phyloP scores from a whole-genome alignment of 2,888 invertebrate species.

The Metopia argyrocephala region DNA sequence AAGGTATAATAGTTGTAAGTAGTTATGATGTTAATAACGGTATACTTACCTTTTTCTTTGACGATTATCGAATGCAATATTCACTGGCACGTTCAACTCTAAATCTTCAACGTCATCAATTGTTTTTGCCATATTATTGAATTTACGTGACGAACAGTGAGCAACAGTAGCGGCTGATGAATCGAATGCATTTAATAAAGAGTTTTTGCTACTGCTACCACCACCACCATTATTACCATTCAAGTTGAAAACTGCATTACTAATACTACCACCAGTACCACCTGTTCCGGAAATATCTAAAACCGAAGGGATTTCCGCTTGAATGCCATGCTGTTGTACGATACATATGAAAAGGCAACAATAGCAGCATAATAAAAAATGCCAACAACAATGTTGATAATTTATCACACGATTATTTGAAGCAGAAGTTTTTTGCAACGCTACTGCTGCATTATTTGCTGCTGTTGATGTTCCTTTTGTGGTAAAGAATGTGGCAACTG shows the following conservation, averaged over 20 bases:
- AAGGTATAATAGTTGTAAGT: background rate
- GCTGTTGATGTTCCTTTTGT: background rate
- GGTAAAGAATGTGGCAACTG: background rate
- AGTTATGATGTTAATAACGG: background rate
- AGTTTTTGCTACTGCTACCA: background rate
- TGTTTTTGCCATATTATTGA: constrained; percentile 70
- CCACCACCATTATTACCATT: constrained; percentile 12
- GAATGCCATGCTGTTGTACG: constrained; percentile 53
- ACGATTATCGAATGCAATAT: constrained; percentile 74
- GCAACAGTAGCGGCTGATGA: constrained; percentile 15
- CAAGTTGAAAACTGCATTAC: background rate
- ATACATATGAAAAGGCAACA: constrained; percentile 57
- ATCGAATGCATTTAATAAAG: constrained; percentile 67
- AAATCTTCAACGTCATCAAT: constrained; percentile 77
- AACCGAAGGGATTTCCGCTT: constrained; percentile 63
- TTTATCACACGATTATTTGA: constrained; percentile 31
- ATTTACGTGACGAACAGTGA: constrained; percentile 70
- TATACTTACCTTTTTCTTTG: constrained; percentile 76
- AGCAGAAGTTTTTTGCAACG: constrained; percentile 9
- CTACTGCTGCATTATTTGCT: background rate
- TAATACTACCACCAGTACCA: constrained; percentile 45
- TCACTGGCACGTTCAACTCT: constrained; percentile 75
- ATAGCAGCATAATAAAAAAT: constrained; percentile 53
- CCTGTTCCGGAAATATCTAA: constrained; percentile 52
- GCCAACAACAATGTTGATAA: constrained; percentile 57